Base-by-base conservation (phyloP, 2,888 invertebrate species). In the Julus scanicus region DNA sequence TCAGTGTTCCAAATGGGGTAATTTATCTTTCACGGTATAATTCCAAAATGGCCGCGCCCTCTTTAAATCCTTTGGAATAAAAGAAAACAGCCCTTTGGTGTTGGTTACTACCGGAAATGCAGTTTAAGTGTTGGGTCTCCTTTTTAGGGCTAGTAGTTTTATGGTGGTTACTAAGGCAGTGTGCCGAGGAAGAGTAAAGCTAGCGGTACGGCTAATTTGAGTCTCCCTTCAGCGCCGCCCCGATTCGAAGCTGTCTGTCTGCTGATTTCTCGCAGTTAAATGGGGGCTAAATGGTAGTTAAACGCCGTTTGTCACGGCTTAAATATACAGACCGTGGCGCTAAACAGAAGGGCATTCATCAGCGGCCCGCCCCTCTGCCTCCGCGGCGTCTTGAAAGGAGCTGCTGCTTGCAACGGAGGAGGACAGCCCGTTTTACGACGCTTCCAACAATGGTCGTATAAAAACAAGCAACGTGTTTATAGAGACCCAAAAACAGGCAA, bases 271-370 rank as follows among this genome's bases (percentile, higher is more conserved):
- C 53, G 53, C 53, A 53, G 53, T 53, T 53, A 53, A 53, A 53
- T 53, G 53, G 53, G 53, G 53, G 53, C 53, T 53, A 53, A 53
- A 53, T 53, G 53, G 53, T 53, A 53, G 53, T 53, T 53, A 53
- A 53, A 53, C 53, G 53, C 53, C 53, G 53, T 53, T 53, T 53
- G 53, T 53, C 53, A 53, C 53, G 53, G 53, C 53, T 53, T n/a
- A 53, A 53, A 53, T 53, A 53, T 53, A 53, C 53, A 53, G 53
- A 53, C 53, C 53, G 53, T 53, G 53, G 53, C 53, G 13, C 53
- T 53, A 53, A 53, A 53, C 53, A 53, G 53, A 53, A 53, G 53
- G 53, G 53, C 53, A 53, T 53, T 53, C 53, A 53, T 53, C 53
- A 53, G 13, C 13, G 53, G 53, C 53, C 53, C 53, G 53, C 53